Base-by-base conservation (phyloP, 2,888 invertebrate genomes). In the Gisinianus flammeolus region DNA sequence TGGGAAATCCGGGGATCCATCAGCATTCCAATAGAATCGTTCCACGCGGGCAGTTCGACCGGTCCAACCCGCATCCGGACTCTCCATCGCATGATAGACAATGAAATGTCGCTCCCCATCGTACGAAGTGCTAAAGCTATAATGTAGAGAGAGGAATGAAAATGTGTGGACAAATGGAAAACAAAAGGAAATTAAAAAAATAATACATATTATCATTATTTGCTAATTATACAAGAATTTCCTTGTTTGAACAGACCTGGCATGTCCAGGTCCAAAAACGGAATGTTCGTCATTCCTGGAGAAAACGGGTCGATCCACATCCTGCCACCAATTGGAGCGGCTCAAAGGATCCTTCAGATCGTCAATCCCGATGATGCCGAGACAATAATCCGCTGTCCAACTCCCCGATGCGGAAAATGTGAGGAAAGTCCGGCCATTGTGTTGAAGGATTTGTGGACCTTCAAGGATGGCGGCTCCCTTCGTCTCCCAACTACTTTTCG, bases 321-420 rank as follows among this genome's bases (percentile, higher is more conserved):
- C 64, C 31, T 68, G 64, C 82, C 82, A 83, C 84, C 84, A 84
- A 62, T 83, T 83, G 30, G 75, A 69, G 6, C 79, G 74, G 58
- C 76, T 79, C 77, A 82, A 62, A 0, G 84, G 84, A 75, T 84
- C 83, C 31, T 72, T 77, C 28, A 79, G 28, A n/a, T 77, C 79
- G 56, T 84, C 83, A 54, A 84, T 81, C 5, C 83, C 83, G 79
- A 84, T 83, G 28, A 84, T 79, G 12, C 83, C 84, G 16, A 84
- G 24, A 33, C 79, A 77, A 64, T 84, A 84, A 31, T 84, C 83
- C 0, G 82, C 80, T 10, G 81, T 82, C 84, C 84, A 84, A 44
- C 83, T 83, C 2, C 82, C 84, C 22, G 80, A 80, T 2, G 82
- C 81, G 0, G 83, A 83, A 70, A 80, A 83, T 24, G 83, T 70